Percentiles rank a stretch among this genome's conserved stretches.
These are phyloP conservation scores for Sebastes kiyomatsui DNA, from an alignment of 2,797 vertebrate species.

Conservation along the genomic window DNA sequence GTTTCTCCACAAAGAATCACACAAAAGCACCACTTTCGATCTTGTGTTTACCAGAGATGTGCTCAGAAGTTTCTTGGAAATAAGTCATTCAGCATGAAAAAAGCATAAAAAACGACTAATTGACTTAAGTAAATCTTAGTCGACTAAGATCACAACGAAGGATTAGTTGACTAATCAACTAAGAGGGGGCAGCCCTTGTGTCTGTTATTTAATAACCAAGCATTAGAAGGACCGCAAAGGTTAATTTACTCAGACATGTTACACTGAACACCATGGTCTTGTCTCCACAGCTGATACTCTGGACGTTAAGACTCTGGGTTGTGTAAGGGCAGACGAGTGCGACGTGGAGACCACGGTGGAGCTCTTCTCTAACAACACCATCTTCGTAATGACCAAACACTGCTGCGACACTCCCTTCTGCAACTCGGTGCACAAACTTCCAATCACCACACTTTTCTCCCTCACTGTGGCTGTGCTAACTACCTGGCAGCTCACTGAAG, in stretches of 20 bases:
- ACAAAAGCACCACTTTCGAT: too few species aligned
- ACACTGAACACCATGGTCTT: background rate
- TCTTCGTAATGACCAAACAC: slow-evolving; percentile 76
- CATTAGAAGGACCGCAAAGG: background rate
- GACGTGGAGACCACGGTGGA: slow-evolving; percentile 42
- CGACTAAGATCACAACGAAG: too few species aligned
- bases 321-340: slow-evolving; percentile 69
- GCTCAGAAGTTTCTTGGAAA: too few species aligned
- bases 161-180: too few species aligned
- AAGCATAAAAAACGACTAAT: too few species aligned
- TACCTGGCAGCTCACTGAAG: slow-evolving; percentile 28
- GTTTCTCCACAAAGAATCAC: too few species aligned
- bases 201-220: background rate
- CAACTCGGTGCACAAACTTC: slow-evolving; percentile 58
- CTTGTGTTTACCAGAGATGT: too few species aligned
- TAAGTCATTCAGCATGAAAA: too few species aligned
- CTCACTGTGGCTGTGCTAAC: slow-evolving; percentile 37
- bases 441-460: slow-evolving; percentile 17
- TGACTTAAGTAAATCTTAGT: too few species aligned
- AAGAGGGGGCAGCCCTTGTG: too few species aligned
- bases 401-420: slow-evolving; percentile 79
- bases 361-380: slow-evolving; percentile 58
- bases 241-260: background rate
- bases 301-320: slow-evolving; percentile 76
- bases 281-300: slow-evolving; percentile 60